Evolutionary conservation across 2,797 vertebrate genomes (phyloP).

Genomic region (Rhinella marina): DNA sequence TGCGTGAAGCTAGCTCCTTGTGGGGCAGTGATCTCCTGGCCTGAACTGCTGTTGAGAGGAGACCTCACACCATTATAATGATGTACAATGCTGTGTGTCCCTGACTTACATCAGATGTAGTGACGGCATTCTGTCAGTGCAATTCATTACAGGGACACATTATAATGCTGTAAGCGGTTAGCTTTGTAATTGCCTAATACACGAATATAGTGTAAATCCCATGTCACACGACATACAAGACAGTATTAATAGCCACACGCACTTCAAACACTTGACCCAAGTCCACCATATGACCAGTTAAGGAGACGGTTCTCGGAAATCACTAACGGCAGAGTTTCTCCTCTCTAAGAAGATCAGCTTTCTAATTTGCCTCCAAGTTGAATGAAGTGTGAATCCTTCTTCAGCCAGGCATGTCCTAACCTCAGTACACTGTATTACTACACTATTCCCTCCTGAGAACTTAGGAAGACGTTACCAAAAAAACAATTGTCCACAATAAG

Average conservation of each 20-base stretch:
- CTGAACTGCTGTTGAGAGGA: too few relatives aligned
- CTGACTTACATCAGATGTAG: too few relatives aligned
- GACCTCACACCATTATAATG: too few relatives aligned
- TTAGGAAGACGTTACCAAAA: too few relatives aligned
- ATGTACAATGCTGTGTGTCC: too few relatives aligned
- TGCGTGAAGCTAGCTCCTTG: too few relatives aligned
- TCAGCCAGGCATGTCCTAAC: background rate
- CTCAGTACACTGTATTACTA: background rate
- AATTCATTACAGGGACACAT: too few relatives aligned
- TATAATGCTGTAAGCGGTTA: too few relatives aligned
- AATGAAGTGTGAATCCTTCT: slow-evolving; percentile 15
- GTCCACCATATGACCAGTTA: background rate
- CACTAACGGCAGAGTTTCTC: slow-evolving; percentile 1
- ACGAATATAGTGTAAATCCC: background rate
- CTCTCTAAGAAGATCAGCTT: slow-evolving; percentile 2
- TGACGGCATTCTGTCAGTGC: too few relatives aligned
- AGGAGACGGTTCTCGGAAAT: slow-evolving; percentile 22
- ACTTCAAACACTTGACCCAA: background rate
- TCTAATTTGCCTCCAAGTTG: slow-evolving; percentile 6
- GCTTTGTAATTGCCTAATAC: too few relatives aligned
- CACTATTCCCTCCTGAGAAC: background rate
- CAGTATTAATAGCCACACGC: background rate
- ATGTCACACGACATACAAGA: background rate
- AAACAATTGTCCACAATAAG: too few relatives aligned
- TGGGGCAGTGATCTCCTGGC: too few relatives aligned